Percentiles rank a stretch among this genome's conserved stretches.
These are phyloP conservation scores for Tachysurus fulvidraco DNA, from an alignment of 2,113 vertebrate species.

Conservation along the genomic window DNA sequence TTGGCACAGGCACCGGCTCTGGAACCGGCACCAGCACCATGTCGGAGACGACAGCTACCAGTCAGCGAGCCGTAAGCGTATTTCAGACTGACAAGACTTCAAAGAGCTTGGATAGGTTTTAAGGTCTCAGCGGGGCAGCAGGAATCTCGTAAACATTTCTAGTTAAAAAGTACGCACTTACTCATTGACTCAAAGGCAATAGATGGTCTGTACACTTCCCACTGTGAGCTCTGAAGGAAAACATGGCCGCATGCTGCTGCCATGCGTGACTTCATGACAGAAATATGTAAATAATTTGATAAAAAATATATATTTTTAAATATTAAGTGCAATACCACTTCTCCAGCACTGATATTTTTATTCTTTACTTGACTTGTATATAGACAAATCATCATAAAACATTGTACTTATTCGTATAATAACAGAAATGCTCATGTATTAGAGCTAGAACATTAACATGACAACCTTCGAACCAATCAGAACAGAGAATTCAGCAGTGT, in stretches of 20 bases:
- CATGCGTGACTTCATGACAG: neutral
- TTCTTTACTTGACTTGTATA: neutral
- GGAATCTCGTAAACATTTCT: conserved; percentile 1
- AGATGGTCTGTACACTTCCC: neutral
- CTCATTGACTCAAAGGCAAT: neutral
- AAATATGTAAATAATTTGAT: neutral
- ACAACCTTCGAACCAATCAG: neutral
- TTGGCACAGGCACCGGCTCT: too few relatives aligned
- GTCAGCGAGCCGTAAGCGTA: neutral
- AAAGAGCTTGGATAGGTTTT: neutral
- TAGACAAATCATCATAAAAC: neutral
- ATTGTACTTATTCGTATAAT: neutral
- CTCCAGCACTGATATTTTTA: neutral
- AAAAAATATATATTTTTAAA: neutral
- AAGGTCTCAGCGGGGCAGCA: neutral
- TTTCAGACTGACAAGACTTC: conserved; percentile 5
- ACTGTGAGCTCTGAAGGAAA: neutral
- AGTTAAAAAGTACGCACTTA: neutral
- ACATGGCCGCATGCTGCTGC: neutral
- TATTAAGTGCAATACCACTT: neutral
- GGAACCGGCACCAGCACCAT: neutral
- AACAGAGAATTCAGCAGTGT: neutral
- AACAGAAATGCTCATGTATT: neutral
- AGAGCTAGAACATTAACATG: neutral
- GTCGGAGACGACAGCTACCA: neutral